phyloP scores from a whole-genome alignment of 2,888 invertebrate genomes.

The Boloria euphrosyne region DNA sequence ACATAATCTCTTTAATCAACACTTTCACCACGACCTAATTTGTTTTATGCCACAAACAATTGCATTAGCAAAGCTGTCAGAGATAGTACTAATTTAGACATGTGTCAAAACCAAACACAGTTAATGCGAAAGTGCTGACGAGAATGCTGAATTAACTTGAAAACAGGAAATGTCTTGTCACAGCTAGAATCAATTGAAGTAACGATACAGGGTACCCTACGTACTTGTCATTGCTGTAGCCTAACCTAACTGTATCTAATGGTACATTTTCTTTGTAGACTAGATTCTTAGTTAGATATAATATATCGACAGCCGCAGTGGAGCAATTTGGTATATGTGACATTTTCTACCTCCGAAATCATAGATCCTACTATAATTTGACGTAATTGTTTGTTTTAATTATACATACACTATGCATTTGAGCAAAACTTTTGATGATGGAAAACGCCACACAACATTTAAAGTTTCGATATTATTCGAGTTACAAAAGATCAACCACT shows the following conservation, averaged over 20 bases:
- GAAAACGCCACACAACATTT: too few relatives aligned
- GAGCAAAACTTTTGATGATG: too few relatives aligned
- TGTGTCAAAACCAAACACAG: conserved; percentile 41
- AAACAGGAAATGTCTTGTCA: conserved; percentile 36
- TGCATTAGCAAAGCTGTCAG: conserved; percentile 33
- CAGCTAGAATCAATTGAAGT: conserved; percentile 33
- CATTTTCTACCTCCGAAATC: too few relatives aligned
- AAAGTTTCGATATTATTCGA: too few relatives aligned
- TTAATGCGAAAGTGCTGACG: conserved; percentile 30
- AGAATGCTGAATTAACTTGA: conserved; percentile 22
- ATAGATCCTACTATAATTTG: too few relatives aligned
- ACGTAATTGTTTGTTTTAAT: too few relatives aligned
- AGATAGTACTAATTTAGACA: conserved; percentile 38
- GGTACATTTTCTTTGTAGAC: conserved; percentile 35
- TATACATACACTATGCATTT: too few relatives aligned
- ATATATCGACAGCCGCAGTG: neutral
- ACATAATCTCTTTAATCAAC: conserved; percentile 33
- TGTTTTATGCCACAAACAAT: conserved; percentile 30
- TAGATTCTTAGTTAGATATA: conserved; percentile 16
- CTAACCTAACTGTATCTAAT: conserved; percentile 51
- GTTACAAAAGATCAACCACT: too few relatives aligned
- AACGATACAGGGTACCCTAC: conserved; percentile 45
- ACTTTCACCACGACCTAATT: conserved; percentile 44
- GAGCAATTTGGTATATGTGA: conserved; percentile 9
- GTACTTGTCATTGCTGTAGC: conserved; percentile 48